These are phyloP conservation scores for Escarpia spicata DNA, from an alignment of 2,888 invertebrate species.

Conservation along the genomic window DNA sequence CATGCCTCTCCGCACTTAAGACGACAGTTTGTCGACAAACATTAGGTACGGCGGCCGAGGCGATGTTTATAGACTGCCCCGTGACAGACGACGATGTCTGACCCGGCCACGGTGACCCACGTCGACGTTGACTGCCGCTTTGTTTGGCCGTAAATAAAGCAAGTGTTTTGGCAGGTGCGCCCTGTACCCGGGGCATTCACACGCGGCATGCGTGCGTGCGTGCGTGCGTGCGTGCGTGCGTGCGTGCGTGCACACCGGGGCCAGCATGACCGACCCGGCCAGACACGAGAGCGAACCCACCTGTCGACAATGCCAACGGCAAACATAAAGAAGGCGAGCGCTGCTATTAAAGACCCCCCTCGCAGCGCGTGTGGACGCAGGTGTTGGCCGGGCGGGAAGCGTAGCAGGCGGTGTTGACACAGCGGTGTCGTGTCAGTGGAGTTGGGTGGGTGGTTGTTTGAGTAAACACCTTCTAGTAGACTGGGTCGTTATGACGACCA, in stretches of 20 bases:
- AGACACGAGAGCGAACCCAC: background rate
- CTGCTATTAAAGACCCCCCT: background rate
- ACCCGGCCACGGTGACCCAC: background rate
- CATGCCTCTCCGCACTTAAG: background rate
- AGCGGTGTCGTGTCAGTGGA: background rate
- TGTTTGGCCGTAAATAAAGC: constrained; percentile 5
- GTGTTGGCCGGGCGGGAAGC: background rate
- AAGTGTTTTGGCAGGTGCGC: constrained; percentile 5
- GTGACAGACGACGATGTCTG: background rate
- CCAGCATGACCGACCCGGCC: background rate
- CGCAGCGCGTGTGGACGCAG: background rate
- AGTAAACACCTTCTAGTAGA: background rate
- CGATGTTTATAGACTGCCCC: background rate
- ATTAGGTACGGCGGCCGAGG: background rate
- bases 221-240: background rate
- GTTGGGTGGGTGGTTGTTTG: background rate
- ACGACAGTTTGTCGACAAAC: background rate
- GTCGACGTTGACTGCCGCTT: background rate
- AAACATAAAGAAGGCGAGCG: background rate
- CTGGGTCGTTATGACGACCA: background rate
- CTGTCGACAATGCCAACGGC: background rate
- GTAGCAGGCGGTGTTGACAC: background rate
- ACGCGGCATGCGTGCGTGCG: too few relatives aligned
- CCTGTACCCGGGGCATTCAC: too few relatives aligned
- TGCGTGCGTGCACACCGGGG: too few relatives aligned